These are phyloP conservation scores for Mesochorus sp. DNA, from an alignment of 2,888 invertebrate genomes.

Conservation along the genomic window DNA sequence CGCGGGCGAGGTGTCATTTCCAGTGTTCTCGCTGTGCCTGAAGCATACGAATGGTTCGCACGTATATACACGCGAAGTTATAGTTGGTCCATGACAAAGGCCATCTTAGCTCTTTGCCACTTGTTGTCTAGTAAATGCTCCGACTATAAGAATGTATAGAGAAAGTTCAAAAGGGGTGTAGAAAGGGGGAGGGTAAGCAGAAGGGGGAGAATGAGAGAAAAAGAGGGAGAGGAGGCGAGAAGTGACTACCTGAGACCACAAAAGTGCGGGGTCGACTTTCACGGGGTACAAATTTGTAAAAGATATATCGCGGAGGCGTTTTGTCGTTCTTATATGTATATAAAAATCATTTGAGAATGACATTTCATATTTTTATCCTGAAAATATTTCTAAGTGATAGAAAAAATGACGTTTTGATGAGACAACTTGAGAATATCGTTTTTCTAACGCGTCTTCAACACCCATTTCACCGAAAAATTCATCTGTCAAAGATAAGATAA, in stretches of 20 bases:
- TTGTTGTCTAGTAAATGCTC: slow-evolving; percentile 27
- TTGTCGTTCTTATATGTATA: too few relatives aligned
- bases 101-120: slow-evolving; percentile 39
- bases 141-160: slow-evolving; percentile 27
- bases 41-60: slow-evolving; percentile 38
- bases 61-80: background rate
- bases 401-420: background rate
- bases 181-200: background rate
- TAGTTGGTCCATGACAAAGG: slow-evolving; percentile 44
- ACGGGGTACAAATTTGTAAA: background rate
- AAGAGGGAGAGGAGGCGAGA: background rate
- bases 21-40: slow-evolving; percentile 8
- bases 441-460: too few relatives aligned
- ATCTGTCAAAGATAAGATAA: too few relatives aligned
- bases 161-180: background rate
- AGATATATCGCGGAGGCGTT: background rate
- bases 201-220: background rate
- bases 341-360: too few relatives aligned
- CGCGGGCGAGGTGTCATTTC: background rate
- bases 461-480: too few relatives aligned
- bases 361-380: background rate
- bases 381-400: background rate
- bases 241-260: background rate
- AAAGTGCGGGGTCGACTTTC: slow-evolving; percentile 18
- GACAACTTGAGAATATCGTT: background rate